Evolutionary conservation across 2,113 vertebrate species (phyloP).

Genomic region (Hippocampus zosterae): DNA sequence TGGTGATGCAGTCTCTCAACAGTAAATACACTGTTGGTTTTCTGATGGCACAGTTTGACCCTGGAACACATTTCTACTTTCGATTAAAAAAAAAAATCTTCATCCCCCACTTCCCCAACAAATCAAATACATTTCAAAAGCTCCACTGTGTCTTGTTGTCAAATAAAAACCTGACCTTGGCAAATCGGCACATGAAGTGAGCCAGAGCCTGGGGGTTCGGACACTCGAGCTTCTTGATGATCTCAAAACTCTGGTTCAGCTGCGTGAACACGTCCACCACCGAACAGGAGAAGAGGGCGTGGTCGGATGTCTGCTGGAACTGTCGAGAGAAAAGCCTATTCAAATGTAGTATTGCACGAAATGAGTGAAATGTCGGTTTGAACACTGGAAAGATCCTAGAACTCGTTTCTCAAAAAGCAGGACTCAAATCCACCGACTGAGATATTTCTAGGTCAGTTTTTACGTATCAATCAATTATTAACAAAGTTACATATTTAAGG

Average conservation of each 20-base stretch:
- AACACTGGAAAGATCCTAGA: not conserved
- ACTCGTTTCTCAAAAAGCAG: not conserved
- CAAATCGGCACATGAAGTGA: slow-evolving; percentile 97
- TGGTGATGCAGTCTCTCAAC: not conserved
- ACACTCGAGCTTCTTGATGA: slow-evolving; percentile 97
- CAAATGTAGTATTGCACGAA: not conserved
- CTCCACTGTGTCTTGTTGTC: not conserved
- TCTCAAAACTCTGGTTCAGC: slow-evolving; percentile 98
- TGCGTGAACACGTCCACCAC: slow-evolving; percentile 98
- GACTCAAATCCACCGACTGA: not conserved
- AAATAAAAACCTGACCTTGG: slow-evolving; percentile 78
- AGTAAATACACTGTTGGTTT: not conserved
- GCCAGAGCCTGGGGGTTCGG: slow-evolving; percentile 95
- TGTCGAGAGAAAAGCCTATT: slow-evolving; percentile 42
- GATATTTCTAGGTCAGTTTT: not conserved
- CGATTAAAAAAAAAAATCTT: not conserved
- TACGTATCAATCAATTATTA: not conserved
- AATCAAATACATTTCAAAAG: not conserved
- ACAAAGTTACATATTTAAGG: not conserved
- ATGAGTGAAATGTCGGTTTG: not conserved
- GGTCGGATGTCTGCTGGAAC: slow-evolving; percentile 98
- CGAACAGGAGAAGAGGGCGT: slow-evolving; percentile 95
- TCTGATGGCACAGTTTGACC: not conserved
- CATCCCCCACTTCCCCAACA: too few relatives aligned
- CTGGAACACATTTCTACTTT: not conserved